Evolutionary conservation across 2,888 invertebrate genomes (phyloP).

Genomic region (Ochropleura plecta): DNA sequence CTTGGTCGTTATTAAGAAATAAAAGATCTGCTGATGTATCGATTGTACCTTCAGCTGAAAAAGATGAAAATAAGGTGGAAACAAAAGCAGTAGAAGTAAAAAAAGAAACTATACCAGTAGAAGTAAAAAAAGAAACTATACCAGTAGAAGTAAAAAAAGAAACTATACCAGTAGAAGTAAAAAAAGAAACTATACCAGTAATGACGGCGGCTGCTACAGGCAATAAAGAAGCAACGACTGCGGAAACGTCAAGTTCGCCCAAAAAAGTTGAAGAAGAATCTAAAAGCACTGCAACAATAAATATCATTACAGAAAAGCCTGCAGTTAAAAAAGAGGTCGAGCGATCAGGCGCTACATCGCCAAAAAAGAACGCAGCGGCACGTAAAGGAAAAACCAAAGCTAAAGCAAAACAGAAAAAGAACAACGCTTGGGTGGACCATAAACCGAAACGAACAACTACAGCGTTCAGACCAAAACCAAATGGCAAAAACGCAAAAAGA

Average conservation of each 20-base stretch:
- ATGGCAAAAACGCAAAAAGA: not conserved
- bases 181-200: no score
- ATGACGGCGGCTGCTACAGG: no score
- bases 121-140: no score
- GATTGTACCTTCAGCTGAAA: constrained; percentile 1
- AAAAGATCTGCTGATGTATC: constrained; percentile 67
- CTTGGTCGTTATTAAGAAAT: constrained; percentile 56
- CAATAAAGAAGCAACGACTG: not conserved
- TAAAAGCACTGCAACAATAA: not conserved
- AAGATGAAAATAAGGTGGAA: constrained; percentile 19
- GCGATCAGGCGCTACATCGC: not conserved
- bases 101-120: not conserved
- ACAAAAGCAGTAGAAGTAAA: constrained; percentile 18
- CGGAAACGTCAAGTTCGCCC: not conserved
- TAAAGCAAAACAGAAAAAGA: not conserved
- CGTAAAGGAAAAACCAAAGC: not conserved
- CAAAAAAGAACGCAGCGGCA: not conserved
- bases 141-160: no score
- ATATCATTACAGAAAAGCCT: not conserved
- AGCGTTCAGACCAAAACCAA: constrained; percentile 20
- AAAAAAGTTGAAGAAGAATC: constrained; percentile 8
- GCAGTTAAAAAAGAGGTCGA: not conserved
- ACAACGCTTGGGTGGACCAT: not conserved
- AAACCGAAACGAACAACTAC: constrained; percentile 15
- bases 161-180: not conserved